phyloP scores from a whole-genome alignment of 2,797 vertebrate species.

The Lepilemur ruficaudatus region DNA sequence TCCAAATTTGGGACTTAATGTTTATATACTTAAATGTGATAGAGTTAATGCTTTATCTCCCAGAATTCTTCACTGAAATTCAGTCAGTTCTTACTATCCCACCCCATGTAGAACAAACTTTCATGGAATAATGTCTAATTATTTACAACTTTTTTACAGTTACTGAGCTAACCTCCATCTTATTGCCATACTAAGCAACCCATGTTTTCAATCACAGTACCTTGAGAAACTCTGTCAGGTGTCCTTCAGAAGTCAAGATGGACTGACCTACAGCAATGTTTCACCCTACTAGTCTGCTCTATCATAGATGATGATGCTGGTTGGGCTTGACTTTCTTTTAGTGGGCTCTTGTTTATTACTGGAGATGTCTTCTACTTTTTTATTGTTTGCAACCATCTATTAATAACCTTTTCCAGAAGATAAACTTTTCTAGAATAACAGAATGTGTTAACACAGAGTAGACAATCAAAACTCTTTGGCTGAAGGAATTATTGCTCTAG shows the following conservation, averaged over 20 bases:
- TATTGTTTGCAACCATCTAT: background rate
- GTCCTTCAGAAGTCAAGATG: background rate
- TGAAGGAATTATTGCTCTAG: background rate
- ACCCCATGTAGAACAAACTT: background rate
- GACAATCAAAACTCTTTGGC: background rate
- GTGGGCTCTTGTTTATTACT: background rate
- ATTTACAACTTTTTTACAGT: background rate
- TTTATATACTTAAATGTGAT: background rate
- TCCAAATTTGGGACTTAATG: background rate
- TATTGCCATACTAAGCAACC: background rate
- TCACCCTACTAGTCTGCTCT: background rate
- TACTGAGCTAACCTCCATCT: background rate
- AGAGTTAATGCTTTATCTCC: background rate
- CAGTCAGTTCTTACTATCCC: background rate
- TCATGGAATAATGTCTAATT: background rate
- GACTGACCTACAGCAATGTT: background rate
- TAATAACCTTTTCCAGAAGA: background rate
- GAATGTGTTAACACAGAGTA: background rate
- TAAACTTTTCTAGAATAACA: background rate
- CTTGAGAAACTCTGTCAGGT: background rate
- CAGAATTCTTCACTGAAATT: background rate
- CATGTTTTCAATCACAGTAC: background rate
- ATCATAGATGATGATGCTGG: background rate
- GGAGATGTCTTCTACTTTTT: background rate
- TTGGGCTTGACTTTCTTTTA: background rate